phyloP scores from a whole-genome alignment of 2,797 vertebrate species.

The Mastacembelus armatus region DNA sequence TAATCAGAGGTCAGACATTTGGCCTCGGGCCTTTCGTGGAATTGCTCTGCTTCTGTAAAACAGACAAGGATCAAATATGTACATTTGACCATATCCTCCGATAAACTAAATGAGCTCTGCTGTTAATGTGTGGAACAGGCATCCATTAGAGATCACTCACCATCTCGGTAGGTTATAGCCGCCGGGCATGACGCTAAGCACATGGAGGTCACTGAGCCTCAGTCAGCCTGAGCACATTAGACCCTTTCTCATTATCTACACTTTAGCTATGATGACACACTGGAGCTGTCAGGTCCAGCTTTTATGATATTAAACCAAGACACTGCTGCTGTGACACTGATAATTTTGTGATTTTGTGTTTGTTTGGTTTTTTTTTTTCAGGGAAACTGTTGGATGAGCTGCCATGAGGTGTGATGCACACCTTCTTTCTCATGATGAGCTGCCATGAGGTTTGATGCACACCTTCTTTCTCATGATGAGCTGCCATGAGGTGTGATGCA shows the following conservation, averaged over 20 bases:
- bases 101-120: conserved; percentile 72
- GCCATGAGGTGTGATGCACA: no score
- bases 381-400: no score
- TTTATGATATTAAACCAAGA: no score
- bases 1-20: conserved; percentile 53
- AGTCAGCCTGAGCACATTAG: background rate
- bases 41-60: conserved; percentile 51
- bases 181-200: conserved; percentile 9
- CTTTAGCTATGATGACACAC: conserved; percentile 29
- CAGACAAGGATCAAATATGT: conserved; percentile 65
- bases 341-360: no score
- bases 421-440: no score
- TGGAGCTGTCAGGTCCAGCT: no score
- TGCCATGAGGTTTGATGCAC: no score
- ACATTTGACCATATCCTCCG: conserved; percentile 65
- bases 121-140: conserved; percentile 62
- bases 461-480: no score
- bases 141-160: conserved; percentile 64
- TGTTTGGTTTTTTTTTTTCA: no score
- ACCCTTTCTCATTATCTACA: conserved; percentile 19
- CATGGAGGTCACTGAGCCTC: conserved; percentile 11
- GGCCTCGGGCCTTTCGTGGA: conserved; percentile 43
- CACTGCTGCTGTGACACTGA: no score
- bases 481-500: no score
- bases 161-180: conserved; percentile 31